Evolutionary conservation across 2,888 invertebrate genomes (phyloP).

Genomic region (Drosophila affinis): DNA sequence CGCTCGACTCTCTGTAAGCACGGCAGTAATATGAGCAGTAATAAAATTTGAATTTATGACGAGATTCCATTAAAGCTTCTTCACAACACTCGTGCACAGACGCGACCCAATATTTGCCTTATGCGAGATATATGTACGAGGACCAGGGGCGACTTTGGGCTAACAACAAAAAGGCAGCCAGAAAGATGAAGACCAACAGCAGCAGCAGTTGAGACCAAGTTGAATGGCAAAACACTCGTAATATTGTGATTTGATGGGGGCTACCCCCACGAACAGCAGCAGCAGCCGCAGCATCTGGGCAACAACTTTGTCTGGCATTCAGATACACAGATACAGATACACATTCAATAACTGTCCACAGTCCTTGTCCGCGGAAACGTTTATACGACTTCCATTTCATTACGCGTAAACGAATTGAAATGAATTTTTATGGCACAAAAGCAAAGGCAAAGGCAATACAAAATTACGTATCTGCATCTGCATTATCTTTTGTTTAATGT

Average conservation of each 20-base stretch:
- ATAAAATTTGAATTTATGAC: conserved; percentile 83
- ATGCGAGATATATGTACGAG: conserved; percentile 46
- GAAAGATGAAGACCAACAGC: conserved; percentile 34
- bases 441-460: background rate
- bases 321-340: conserved; percentile 38
- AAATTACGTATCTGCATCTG: background rate
- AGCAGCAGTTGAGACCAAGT: conserved; percentile 35
- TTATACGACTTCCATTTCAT: conserved; percentile 77
- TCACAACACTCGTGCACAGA: conserved; percentile 62
- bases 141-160: conserved; percentile 16
- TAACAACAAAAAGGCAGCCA: conserved; percentile 50
- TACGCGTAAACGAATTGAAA: conserved; percentile 78
- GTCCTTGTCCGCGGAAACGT: conserved; percentile 37
- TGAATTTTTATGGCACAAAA: conserved; percentile 77
- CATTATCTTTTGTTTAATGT: conserved; percentile 77
- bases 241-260: conserved; percentile 73
- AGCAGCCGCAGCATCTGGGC: conserved; percentile 57
- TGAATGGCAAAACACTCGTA: conserved; percentile 63
- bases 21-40: conserved; percentile 74
- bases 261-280: conserved; percentile 25
- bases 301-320: conserved; percentile 69
- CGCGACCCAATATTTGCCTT: conserved; percentile 70
- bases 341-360: conserved; percentile 61
- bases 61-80: conserved; percentile 83
- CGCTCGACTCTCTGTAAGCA: conserved; percentile 53